Evolutionary conservation across 2,797 vertebrate genomes (phyloP).

Genomic region (Buceros bicornis): DNA sequence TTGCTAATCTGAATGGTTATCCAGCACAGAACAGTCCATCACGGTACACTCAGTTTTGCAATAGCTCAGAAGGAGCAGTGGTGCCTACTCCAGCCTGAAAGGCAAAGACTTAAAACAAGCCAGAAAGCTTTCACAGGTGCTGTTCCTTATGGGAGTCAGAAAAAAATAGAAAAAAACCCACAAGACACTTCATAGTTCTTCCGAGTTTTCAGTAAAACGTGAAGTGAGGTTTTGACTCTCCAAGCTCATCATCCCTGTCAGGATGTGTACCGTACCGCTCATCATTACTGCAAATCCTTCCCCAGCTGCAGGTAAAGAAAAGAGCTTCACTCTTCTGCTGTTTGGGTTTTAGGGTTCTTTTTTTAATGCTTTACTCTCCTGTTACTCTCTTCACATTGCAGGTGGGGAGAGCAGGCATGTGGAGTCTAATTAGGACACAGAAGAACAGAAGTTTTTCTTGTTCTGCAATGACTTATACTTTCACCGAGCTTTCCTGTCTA

Average conservation of each 20-base stretch:
- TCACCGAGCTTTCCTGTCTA: not conserved
- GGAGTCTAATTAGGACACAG: not conserved
- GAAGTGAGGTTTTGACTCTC: not conserved
- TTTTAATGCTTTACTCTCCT: not conserved
- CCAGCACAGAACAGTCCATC: not conserved
- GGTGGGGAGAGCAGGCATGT: not conserved
- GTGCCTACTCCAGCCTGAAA: not conserved
- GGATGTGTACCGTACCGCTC: fast-evolving
- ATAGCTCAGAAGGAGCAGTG: not conserved
- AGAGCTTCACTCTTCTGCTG: not conserved
- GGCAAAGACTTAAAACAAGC: not conserved
- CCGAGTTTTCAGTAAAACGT: not conserved
- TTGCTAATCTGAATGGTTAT: not conserved
- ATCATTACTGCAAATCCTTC: not conserved
- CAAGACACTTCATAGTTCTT: not conserved
- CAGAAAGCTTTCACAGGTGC: not conserved
- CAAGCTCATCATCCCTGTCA: not conserved
- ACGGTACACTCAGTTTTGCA: not conserved
- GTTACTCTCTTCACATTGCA: not conserved
- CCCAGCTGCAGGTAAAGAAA: not conserved
- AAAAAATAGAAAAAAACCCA: not conserved
- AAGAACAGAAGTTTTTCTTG: not conserved
- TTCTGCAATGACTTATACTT: not conserved
- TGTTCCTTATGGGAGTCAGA: not conserved
- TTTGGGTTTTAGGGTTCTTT: not conserved